These are phyloP conservation scores for Propithecus deckenii DNA, from an alignment of 2,797 vertebrate species.

Conservation along the genomic window DNA sequence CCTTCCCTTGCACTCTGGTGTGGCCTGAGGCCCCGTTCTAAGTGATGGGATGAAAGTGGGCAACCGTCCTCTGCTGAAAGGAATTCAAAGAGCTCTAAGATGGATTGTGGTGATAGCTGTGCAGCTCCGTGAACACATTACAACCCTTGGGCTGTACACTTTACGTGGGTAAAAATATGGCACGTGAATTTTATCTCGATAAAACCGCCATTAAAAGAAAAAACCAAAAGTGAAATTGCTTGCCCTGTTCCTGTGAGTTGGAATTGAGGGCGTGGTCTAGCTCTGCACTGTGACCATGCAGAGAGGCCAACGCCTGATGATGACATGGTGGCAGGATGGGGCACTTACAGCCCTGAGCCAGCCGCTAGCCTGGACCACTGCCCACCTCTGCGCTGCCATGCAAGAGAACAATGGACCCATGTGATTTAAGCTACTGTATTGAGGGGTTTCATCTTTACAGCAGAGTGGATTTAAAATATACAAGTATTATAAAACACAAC, in stretches of 20 bases:
- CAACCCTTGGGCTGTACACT: background rate
- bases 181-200: background rate
- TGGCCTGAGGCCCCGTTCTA: background rate
- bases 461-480: background rate
- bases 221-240: background rate
- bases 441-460: accelerated
- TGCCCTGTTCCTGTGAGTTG: background rate
- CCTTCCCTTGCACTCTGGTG: background rate
- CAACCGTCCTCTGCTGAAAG: background rate
- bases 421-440: background rate
- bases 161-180: accelerated
- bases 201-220: background rate
- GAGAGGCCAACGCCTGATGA: background rate
- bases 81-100: accelerated
- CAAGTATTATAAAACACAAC: background rate
- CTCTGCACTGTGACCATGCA: background rate
- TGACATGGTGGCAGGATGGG: background rate
- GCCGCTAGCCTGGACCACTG: background rate
- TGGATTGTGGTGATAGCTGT: accelerated
- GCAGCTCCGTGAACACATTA: too few relatives aligned
- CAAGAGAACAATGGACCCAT: background rate
- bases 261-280: background rate
- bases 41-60: too few relatives aligned
- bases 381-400: accelerated
- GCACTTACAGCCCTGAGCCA: background rate